Conservation (phyloP, 2,888 invertebrate genomes). For the Lacanobia wlatinum region DNA sequence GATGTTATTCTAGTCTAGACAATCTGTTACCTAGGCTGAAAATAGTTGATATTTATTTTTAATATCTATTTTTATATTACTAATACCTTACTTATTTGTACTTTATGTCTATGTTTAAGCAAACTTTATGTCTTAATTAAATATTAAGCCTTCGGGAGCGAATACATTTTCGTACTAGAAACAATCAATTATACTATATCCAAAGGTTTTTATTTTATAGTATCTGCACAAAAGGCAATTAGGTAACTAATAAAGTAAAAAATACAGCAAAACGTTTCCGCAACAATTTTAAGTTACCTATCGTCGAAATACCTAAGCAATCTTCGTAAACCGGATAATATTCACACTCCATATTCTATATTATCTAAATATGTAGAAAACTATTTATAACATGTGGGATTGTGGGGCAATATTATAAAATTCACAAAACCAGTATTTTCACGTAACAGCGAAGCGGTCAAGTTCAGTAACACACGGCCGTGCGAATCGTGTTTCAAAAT, state of each 20-base stretch:
- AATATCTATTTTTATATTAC: background rate
- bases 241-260: background rate
- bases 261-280: background rate
- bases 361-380: slow-evolving; percentile 1
- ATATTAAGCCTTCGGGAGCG: background rate
- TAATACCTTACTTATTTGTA: no score
- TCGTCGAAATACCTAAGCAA: background rate
- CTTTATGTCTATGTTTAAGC: no score
- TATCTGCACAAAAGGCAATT: background rate
- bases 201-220: background rate
- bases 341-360: slow-evolving; percentile 2
- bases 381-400: slow-evolving; percentile 16
- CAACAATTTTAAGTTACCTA: background rate
- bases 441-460: slow-evolving; percentile 62
- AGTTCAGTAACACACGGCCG: slow-evolving; percentile 62
- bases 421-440: slow-evolving; percentile 58
- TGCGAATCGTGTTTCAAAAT: slow-evolving; percentile 47
- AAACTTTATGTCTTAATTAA: background rate
- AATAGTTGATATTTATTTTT: slow-evolving; percentile 13
- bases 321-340: background rate
- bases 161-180: background rate
- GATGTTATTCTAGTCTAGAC: slow-evolving; percentile 13
- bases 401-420: slow-evolving; percentile 30
- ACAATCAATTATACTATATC: background rate
- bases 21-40: slow-evolving; percentile 6